These are phyloP conservation scores for Drosophila seguyi DNA, from an alignment of 1,140 invertebrate genomes.

Conservation along the genomic window DNA sequence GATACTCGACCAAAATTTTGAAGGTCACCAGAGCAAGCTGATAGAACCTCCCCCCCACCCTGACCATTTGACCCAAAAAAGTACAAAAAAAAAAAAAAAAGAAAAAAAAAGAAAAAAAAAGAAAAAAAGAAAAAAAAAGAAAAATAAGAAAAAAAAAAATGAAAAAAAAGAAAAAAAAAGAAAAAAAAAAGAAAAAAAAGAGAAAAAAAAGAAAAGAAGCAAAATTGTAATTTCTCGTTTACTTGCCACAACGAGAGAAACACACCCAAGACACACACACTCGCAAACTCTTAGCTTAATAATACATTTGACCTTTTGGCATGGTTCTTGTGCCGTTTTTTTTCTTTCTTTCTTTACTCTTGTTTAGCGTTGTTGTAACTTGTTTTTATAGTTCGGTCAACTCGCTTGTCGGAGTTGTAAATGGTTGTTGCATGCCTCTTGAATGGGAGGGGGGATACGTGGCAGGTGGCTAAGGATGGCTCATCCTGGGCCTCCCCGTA, in stretches of 20 bases:
- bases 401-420: slow-evolving; percentile 36
- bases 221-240: slow-evolving; percentile 39
- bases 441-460: no score
- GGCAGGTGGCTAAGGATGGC: neutral
- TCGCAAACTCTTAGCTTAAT: slow-evolving; percentile 44
- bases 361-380: slow-evolving; percentile 40
- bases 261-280: slow-evolving; percentile 42
- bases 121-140: slow-evolving; percentile 14
- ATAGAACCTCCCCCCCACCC: slow-evolving; percentile 4
- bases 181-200: slow-evolving; percentile 13
- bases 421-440: slow-evolving; percentile 31
- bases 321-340: slow-evolving; percentile 50
- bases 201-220: neutral
- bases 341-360: neutral
- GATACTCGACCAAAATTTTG: slow-evolving; percentile 69
- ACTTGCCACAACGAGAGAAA: slow-evolving; percentile 22
- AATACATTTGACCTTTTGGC: slow-evolving; percentile 82
- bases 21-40: slow-evolving; percentile 57
- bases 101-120: slow-evolving; percentile 14
- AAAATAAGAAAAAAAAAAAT: slow-evolving; percentile 15
- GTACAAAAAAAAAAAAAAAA: slow-evolving; percentile 16
- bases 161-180: slow-evolving; percentile 8
- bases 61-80: slow-evolving; percentile 52
- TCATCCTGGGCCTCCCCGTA: slow-evolving; percentile 6
- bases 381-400: slow-evolving; percentile 36